phyloP scores from a whole-genome alignment of 2,797 vertebrate species.

The Propithecus perrieri region DNA sequence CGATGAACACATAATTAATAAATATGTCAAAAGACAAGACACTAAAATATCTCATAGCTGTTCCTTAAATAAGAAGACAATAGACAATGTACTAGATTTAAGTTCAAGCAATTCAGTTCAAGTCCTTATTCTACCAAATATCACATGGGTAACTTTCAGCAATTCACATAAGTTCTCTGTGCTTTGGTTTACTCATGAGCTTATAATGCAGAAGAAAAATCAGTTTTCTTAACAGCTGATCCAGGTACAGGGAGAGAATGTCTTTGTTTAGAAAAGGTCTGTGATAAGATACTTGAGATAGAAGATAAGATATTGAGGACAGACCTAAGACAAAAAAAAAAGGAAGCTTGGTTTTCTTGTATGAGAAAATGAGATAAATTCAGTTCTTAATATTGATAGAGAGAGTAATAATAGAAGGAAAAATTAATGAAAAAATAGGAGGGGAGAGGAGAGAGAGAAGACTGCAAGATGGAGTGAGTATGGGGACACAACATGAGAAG shows the following conservation, averaged over 20 bases:
- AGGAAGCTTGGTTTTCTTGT: neutral
- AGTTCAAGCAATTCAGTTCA: neutral
- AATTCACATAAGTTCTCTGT: neutral
- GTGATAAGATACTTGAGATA: neutral
- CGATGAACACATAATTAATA: neutral
- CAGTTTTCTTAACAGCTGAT: neutral
- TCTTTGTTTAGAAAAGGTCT: constrained; percentile 31
- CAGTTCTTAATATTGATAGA: neutral
- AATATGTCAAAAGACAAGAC: constrained; percentile 10
- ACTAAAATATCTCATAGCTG: neutral
- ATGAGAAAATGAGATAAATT: neutral
- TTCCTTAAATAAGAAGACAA: constrained; percentile 17
- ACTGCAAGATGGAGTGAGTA: neutral
- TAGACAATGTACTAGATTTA: neutral
- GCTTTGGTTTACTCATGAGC: neutral
- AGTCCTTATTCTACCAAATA: neutral
- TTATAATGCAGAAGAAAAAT: neutral
- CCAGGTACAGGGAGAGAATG: neutral
- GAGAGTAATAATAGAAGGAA: neutral
- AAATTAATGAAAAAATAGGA: neutral
- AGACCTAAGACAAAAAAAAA: neutral
- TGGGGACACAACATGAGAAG: neutral
- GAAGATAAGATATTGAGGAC: neutral
- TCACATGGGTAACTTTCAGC: neutral
- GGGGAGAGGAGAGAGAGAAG: neutral